These are phyloP conservation scores for Podarcis muralis DNA, from an alignment of 2,113 vertebrate species.

Conservation along the genomic window DNA sequence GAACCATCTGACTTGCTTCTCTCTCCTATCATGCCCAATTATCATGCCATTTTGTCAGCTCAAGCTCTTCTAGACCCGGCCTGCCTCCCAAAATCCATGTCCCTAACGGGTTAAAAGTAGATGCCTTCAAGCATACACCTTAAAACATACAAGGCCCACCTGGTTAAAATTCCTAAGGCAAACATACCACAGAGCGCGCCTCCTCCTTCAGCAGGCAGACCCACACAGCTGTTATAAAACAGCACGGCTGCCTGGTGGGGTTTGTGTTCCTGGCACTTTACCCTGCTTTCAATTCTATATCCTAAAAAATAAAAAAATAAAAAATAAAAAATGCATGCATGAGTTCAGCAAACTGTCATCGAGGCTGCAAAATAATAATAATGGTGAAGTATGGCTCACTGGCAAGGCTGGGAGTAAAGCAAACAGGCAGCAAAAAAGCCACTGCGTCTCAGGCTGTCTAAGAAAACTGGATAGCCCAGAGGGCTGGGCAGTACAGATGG, in stretches of 20 bases:
- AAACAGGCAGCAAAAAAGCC: slow-evolving; percentile 15
- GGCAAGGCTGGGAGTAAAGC: slow-evolving; percentile 47
- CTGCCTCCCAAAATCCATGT: slow-evolving; percentile 36
- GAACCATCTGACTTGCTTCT: neutral
- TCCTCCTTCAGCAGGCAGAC: slow-evolving; percentile 42
- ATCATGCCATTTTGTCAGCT: fast-evolving
- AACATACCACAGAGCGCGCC: slow-evolving; percentile 64
- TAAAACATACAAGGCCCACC: slow-evolving; percentile 50
- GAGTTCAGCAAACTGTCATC: slow-evolving; percentile 39
- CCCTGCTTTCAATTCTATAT: slow-evolving; percentile 7
- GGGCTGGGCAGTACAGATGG: neutral
- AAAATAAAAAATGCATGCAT: neutral
- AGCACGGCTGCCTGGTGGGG: slow-evolving; percentile 39
- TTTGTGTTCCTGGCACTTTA: slow-evolving; percentile 28
- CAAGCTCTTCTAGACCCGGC: neutral
- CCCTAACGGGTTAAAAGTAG: slow-evolving; percentile 56
- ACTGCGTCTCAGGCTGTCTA: neutral
- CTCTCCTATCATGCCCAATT: neutral
- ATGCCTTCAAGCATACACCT: slow-evolving; percentile 29
- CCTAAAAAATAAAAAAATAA: neutral
- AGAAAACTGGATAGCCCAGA: neutral
- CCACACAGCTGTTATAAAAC: slow-evolving; percentile 53
- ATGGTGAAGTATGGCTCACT: slow-evolving; percentile 38
- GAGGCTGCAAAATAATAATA: slow-evolving; percentile 10
- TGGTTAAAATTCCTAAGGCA: slow-evolving; percentile 74